Base-by-base conservation (phyloP, 2,888 invertebrate species). In the Cabera pusaria region DNA sequence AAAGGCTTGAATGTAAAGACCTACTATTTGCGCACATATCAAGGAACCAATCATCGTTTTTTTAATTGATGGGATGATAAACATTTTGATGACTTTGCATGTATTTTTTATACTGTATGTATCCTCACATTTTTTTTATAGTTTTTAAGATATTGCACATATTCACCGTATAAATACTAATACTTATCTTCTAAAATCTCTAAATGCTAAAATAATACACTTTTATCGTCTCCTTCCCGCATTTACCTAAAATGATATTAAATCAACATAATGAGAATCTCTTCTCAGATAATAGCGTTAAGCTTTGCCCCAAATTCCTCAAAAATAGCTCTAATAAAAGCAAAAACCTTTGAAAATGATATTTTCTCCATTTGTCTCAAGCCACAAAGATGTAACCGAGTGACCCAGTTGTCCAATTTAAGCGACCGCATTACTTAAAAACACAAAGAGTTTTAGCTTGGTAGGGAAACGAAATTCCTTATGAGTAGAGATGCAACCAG, bases 381-480 rank as follows among this genome's bases (percentile, higher is more conserved):
- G 41, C 38, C 41, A 44, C 44, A 46, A 44, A 44, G 44, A 38
- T 46, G 26, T 39, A 33, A 27, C 31, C 44, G 40, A 42, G 37
- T 50, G 47, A 50, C 50, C 50, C 40, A 50, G 50, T 50, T 50
- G 42, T 44, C 39, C 39, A 47, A 40, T 44, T 50, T 47, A 44
- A 50, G 44, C 44, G 50, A 44, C 42, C 34, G 35, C 35, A 42
- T 44, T 44, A 38, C 43, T 44, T 44, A 37, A 37, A 37, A 9
- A 38, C 41, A 38, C 28, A 39, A 45, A 36, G 29, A 24, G 41
- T 41, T 40, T 34, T 27, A 20, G 32, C 40, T 38, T 41, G 26
- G 19, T 39, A 16, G 25, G 41, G 28, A 19, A 26, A 20, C 20
- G 24, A 37, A 34, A 38, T 17, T 34, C 18, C 38, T 44, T 29